Conservation (phyloP, 2,797 vertebrate species). For the Pteronotus mesoamericanus region DNA sequence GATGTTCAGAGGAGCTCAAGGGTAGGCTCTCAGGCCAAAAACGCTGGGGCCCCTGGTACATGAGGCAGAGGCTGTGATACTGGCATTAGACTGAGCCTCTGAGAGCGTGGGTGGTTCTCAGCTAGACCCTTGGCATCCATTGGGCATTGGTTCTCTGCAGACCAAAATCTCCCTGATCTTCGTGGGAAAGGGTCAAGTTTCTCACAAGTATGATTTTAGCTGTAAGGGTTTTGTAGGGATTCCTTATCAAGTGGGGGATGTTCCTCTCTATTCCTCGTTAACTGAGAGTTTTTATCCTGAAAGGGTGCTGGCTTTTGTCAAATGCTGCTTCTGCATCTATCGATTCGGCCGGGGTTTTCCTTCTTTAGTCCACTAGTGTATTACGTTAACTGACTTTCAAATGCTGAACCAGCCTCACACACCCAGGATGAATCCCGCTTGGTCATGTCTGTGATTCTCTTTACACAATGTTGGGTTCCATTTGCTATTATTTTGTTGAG, state of each 20-base stretch:
- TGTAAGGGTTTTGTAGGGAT: neutral
- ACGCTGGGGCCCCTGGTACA: neutral
- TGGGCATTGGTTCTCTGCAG: neutral
- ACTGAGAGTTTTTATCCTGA: neutral
- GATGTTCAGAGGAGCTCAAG: neutral
- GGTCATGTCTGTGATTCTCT: neutral
- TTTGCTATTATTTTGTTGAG: neutral
- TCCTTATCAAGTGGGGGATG: neutral
- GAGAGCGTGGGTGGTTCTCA: neutral
- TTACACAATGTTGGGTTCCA: neutral
- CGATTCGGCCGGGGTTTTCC: neutral
- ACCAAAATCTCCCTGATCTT: neutral
- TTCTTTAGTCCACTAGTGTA: neutral
- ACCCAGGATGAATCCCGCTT: neutral
- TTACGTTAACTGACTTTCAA: neutral
- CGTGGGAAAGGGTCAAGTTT: neutral
- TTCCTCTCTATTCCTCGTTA: neutral
- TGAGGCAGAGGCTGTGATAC: neutral
- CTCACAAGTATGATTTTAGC: neutral
- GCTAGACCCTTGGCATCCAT: neutral
- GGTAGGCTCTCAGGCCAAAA: neutral
- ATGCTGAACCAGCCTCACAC: neutral
- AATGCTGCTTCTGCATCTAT: neutral
- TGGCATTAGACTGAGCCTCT: neutral
- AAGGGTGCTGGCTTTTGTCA: neutral